Evolutionary conservation across 2,888 invertebrate species (phyloP).

Genomic region (Philereme vetulata): DNA sequence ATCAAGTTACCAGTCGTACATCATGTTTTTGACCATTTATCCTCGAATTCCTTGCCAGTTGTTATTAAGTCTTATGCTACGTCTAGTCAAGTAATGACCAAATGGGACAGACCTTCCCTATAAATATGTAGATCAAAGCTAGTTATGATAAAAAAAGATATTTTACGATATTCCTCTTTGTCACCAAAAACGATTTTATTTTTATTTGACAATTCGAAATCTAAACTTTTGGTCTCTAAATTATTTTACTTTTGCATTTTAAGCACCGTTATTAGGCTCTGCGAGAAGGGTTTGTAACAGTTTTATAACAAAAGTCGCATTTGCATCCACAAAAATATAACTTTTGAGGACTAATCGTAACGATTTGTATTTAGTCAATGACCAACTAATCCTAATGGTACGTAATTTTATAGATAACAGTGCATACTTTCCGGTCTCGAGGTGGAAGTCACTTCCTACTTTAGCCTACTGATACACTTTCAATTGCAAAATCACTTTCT

Average conservation of each 20-base stretch:
- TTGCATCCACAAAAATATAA: conserved; percentile 40
- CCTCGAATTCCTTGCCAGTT: conserved; percentile 3
- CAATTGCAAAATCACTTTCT: conserved; percentile 27
- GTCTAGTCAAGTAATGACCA: neutral
- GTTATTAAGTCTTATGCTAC: conserved; percentile 19
- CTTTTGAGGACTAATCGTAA: conserved; percentile 49
- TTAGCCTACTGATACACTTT: conserved; percentile 32
- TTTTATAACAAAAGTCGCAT: conserved; percentile 47
- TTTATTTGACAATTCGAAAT: conserved; percentile 38
- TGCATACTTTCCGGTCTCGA: conserved; percentile 47
- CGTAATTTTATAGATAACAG: conserved; percentile 63
- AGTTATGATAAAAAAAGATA: neutral
- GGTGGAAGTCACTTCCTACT: conserved; percentile 43
- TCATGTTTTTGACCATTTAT: conserved; percentile 2
- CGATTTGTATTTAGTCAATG: conserved; percentile 41
- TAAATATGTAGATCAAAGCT: no score
- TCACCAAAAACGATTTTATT: conserved; percentile 30
- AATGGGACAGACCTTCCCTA: neutral
- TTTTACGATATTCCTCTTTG: conserved; percentile 23
- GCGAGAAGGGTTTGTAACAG: conserved; percentile 48
- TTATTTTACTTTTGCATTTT: conserved; percentile 55
- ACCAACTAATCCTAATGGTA: conserved; percentile 52
- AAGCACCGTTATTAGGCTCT: conserved; percentile 54
- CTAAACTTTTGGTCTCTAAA: conserved; percentile 32
- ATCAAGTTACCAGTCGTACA: conserved; percentile 9